A percentile compares a stretch with the other conserved stretches of the same genome.
Conservation (phyloP, 2,797 vertebrate genomes). For the Anabas testudineus region DNA sequence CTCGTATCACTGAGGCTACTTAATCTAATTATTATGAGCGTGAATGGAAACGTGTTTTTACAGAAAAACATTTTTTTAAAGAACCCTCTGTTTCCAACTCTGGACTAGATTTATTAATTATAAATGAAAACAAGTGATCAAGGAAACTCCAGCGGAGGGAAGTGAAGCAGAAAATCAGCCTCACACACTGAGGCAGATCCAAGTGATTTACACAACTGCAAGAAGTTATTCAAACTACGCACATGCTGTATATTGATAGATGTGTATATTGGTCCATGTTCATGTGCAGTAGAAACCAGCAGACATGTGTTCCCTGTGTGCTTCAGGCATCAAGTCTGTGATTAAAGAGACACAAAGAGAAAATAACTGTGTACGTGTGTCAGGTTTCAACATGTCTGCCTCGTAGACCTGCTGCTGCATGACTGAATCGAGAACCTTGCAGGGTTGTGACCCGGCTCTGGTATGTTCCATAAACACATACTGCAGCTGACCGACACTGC, state of each 20-base stretch:
- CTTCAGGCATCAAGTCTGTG: not conserved
- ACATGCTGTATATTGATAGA: not conserved
- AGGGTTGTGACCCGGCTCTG: not conserved
- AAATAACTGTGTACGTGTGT: slow-evolving; percentile 12
- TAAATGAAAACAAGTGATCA: not conserved
- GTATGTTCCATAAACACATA: slow-evolving; percentile 23
- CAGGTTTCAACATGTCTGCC: slow-evolving; percentile 32
- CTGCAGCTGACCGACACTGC: slow-evolving; percentile 14
- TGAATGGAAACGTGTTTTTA: not conserved
- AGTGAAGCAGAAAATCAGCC: not conserved
- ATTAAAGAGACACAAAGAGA: not conserved
- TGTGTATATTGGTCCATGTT: not conserved
- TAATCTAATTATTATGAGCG: not conserved
- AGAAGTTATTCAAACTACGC: no score
- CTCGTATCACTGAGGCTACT: no score
- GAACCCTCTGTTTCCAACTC: not conserved
- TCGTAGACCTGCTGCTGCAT: slow-evolving; percentile 31
- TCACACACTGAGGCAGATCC: not conserved
- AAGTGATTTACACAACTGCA: no score
- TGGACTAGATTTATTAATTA: not conserved
- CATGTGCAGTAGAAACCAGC: not conserved
- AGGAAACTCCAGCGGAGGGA: not conserved
- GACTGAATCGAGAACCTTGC: not conserved
- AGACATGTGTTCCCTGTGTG: not conserved
- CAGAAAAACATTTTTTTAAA: not conserved